Conservation (phyloP, 2,888 invertebrate species). For the Idaea dimidiata region DNA sequence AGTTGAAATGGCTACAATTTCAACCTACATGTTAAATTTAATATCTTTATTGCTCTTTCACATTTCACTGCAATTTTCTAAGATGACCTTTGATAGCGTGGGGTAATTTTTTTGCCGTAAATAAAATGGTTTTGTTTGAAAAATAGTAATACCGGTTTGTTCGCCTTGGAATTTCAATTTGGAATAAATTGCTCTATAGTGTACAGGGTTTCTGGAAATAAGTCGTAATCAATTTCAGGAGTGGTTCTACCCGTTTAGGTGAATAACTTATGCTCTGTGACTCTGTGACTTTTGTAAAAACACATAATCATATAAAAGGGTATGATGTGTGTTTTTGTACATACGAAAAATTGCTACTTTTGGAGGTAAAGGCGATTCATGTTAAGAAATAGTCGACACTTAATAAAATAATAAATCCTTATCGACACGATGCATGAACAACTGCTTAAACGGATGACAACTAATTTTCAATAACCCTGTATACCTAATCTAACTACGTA, state of each 20-base stretch:
- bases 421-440: too few relatives aligned
- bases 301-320: too few relatives aligned
- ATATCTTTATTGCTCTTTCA: conserved; percentile 3
- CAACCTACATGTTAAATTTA: neutral
- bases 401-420: too few relatives aligned
- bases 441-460: too few relatives aligned
- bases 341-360: too few relatives aligned
- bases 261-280: too few relatives aligned
- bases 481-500: too few relatives aligned
- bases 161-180: conserved; percentile 22
- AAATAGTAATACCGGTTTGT: conserved; percentile 19
- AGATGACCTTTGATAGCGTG: conserved; percentile 18
- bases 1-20: conserved; percentile 3
- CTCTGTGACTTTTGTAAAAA: too few relatives aligned
- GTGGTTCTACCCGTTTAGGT: too few relatives aligned
- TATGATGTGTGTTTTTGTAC: too few relatives aligned
- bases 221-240: too few relatives aligned
- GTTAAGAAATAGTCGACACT: neutral
- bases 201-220: neutral
- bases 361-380: neutral
- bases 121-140: conserved; percentile 1
- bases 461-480: too few relatives aligned
- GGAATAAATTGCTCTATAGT: conserved; percentile 10
- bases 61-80: conserved; percentile 13
- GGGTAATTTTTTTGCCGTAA: conserved; percentile 22